phyloP scores from a whole-genome alignment of 2,113 vertebrate species.

The Paramisgurnus dabryanus region DNA sequence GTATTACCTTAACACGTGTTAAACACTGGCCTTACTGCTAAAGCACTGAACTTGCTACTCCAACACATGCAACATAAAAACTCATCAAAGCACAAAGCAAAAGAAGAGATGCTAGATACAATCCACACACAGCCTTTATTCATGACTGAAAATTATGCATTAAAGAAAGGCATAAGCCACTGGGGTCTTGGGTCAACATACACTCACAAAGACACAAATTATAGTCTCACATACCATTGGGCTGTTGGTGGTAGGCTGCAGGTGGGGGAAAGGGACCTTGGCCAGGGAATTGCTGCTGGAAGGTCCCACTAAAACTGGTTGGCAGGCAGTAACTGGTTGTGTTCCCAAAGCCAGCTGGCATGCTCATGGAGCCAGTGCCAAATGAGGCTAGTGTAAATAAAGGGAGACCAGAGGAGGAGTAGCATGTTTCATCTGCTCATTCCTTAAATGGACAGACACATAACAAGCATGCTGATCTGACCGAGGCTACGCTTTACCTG shows the following conservation, averaged over 20 bases:
- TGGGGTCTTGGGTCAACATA: constrained; percentile 8
- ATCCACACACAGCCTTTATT: constrained; percentile 26
- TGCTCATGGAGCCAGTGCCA: constrained; percentile 95
- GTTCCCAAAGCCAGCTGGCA: constrained; percentile 93
- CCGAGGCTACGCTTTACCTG: constrained; percentile 69
- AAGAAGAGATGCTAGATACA: constrained; percentile 7
- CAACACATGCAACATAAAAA: constrained; percentile 39
- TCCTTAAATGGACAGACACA: constrained; percentile 19
- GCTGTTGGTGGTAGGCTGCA: constrained; percentile 88
- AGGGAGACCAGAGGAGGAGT: constrained; percentile 51
- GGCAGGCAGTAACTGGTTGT: constrained; percentile 91
- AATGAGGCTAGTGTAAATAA: constrained; percentile 80
- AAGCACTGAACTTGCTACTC: constrained; percentile 33
- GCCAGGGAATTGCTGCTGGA: constrained; percentile 91
- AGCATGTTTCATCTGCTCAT: constrained; percentile 44
- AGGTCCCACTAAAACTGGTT: constrained; percentile 96
- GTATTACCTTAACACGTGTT: not conserved
- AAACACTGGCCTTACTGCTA: not conserved
- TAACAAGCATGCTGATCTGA: constrained; percentile 5
- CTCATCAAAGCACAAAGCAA: constrained; percentile 4
- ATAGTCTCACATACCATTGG: constrained; percentile 84
- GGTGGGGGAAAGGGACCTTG: constrained; percentile 89
- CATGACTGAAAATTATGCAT: not conserved
- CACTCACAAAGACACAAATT: constrained; percentile 24
- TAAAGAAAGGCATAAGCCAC: constrained; percentile 19